phyloP scores from a whole-genome alignment of 2,888 invertebrate species.

The Mallateleia sp. region DNA sequence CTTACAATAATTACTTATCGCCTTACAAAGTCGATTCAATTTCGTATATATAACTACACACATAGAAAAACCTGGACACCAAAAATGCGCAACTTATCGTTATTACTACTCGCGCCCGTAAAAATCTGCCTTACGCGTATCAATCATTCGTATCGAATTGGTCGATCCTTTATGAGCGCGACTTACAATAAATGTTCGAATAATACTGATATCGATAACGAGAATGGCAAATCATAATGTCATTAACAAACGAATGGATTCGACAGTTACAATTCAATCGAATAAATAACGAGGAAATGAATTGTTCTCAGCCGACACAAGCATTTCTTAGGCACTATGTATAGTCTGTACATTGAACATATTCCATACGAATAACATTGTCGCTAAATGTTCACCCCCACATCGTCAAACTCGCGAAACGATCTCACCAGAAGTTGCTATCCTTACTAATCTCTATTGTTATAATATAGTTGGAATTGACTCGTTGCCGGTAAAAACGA shows the following conservation, averaged over 20 bases:
- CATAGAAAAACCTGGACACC: constrained; percentile 71
- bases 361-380: constrained; percentile 36
- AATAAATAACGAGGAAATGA: constrained; percentile 24
- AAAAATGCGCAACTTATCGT: constrained; percentile 53
- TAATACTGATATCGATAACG: constrained; percentile 62
- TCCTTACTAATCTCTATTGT: no score
- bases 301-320: constrained; percentile 64
- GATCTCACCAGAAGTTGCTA: constrained; percentile 4
- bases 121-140: constrained; percentile 8
- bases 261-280: constrained; percentile 15
- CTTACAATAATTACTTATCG: constrained; percentile 65
- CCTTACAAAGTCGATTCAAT: constrained; percentile 60
- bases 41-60: constrained; percentile 54
- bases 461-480: no score
- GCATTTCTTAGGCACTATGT: constrained; percentile 72
- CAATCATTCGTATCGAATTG: neutral
- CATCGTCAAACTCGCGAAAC: constrained; percentile 38
- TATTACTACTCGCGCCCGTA: neutral
- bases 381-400: constrained; percentile 1
- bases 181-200: constrained; percentile 56
- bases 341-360: constrained; percentile 59
- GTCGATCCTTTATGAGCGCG: constrained; percentile 19
- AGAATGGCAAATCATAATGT: constrained; percentile 21
- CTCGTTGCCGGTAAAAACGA: no score
- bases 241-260: neutral